phyloP scores from a whole-genome alignment of 92 coral and sea anemone species.

The Zoanthus sansibaricus region DNA sequence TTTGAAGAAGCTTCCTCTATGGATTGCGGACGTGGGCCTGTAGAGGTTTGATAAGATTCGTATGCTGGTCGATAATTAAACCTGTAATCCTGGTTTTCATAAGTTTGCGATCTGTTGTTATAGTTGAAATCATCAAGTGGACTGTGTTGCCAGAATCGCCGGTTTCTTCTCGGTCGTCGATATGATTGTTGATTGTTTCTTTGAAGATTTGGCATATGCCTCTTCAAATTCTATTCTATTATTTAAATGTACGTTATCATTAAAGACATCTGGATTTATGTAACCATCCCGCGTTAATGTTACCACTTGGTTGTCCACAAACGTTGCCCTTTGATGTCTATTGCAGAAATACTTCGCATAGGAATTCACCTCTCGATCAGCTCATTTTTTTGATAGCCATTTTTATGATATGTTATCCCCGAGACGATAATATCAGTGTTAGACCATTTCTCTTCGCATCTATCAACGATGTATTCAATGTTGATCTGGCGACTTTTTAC shows the following conservation, averaged over 20 bases:
- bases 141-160: conserved; percentile 19
- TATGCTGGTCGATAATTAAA: conserved; percentile 6
- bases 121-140: neutral
- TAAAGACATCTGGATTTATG: no score
- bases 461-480: no score
- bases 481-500: no score
- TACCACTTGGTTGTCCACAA: no score
- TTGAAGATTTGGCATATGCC: conserved; percentile 34
- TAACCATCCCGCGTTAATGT: no score
- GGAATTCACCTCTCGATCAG: no score
- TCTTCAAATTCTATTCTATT: conserved; percentile 52
- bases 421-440: no score
- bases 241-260: neutral
- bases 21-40: conserved; percentile 25
- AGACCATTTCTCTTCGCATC: no score
- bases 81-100: conserved; percentile 5
- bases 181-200: conserved; percentile 4
- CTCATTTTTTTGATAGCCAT: no score
- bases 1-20: conserved; percentile 11
- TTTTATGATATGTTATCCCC: no score
- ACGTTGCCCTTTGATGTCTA: no score
- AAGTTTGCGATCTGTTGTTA: neutral
- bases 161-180: conserved; percentile 22
- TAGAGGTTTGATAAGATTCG: conserved; percentile 3
- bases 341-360: no score